Evolutionary conservation across 2,113 vertebrate species (phyloP).

Genomic region (Alligator mississippiensis): DNA sequence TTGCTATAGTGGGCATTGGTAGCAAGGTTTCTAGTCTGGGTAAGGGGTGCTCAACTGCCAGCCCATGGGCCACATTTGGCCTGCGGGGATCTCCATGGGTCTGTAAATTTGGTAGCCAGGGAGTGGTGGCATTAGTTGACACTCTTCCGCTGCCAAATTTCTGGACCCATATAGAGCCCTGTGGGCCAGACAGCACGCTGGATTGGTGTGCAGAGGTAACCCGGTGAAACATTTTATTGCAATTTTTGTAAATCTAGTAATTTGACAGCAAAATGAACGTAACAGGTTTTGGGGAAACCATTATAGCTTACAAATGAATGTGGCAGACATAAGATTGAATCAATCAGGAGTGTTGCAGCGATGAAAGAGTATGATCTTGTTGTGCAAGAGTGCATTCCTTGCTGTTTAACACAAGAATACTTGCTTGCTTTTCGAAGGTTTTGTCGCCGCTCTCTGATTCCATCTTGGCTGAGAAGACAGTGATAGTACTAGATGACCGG

Average conservation of each 20-base stretch:
- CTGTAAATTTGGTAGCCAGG: too few relatives aligned
- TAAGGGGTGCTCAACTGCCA: too few relatives aligned
- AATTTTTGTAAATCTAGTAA: neutral
- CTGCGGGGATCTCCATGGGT: too few relatives aligned
- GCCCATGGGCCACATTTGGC: too few relatives aligned
- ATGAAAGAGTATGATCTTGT: neutral
- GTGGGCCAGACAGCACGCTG: too few relatives aligned
- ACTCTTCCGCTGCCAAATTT: too few relatives aligned
- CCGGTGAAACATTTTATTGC: neutral
- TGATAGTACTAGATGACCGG: conserved; percentile 92
- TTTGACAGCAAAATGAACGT: neutral
- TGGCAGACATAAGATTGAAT: neutral
- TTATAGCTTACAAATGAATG: neutral
- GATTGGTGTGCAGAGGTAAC: too few relatives aligned
- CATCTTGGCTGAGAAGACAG: conserved; percentile 96
- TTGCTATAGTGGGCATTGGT: neutral
- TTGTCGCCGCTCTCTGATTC: conserved; percentile 95
- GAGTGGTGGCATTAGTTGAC: too few relatives aligned
- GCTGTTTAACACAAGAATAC: neutral
- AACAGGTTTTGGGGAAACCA: neutral
- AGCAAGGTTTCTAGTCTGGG: neutral
- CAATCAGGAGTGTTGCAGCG: neutral
- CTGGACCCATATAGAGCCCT: too few relatives aligned
- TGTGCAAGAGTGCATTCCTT: rapidly evolving
- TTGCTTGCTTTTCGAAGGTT: conserved; percentile 78